phyloP scores from a whole-genome alignment of 2,888 invertebrate species.

The Brenthis ino region DNA sequence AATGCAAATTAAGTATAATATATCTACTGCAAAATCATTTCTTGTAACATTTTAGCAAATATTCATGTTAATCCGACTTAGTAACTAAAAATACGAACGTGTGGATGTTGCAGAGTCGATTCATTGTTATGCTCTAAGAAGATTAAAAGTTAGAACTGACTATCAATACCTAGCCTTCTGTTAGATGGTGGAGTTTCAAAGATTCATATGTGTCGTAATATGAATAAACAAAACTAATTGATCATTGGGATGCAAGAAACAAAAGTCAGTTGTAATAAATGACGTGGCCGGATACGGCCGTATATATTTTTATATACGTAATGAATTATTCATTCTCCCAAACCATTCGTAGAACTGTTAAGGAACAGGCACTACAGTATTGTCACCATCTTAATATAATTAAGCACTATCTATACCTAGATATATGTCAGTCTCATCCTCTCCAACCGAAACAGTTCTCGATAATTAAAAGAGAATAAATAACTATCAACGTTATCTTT shows the following conservation, averaged over 20 bases:
- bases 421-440: constrained; percentile 16
- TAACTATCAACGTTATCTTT: neutral
- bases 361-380: constrained; percentile 14
- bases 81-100: too few relatives aligned
- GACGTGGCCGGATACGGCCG: neutral
- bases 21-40: neutral
- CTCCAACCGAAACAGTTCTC: neutral
- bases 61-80: too few relatives aligned
- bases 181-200: neutral
- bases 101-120: too few relatives aligned
- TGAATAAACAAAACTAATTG: neutral
- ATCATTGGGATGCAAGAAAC: neutral
- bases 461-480: neutral
- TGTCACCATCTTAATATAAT: constrained; percentile 11
- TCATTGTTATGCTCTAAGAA: too few relatives aligned
- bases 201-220: too few relatives aligned
- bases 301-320: neutral
- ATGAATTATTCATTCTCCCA: constrained; percentile 10
- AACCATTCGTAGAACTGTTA: constrained; percentile 4
- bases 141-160: constrained; percentile 1
- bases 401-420: neutral
- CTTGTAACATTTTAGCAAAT: too few relatives aligned
- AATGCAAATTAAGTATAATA: neutral
- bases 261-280: constrained; percentile 2
- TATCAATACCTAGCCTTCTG: neutral